Percentiles rank a stretch among this genome's conserved stretches.
Conservation (phyloP, 2,888 invertebrate species). For the Rotaria socialis region DNA sequence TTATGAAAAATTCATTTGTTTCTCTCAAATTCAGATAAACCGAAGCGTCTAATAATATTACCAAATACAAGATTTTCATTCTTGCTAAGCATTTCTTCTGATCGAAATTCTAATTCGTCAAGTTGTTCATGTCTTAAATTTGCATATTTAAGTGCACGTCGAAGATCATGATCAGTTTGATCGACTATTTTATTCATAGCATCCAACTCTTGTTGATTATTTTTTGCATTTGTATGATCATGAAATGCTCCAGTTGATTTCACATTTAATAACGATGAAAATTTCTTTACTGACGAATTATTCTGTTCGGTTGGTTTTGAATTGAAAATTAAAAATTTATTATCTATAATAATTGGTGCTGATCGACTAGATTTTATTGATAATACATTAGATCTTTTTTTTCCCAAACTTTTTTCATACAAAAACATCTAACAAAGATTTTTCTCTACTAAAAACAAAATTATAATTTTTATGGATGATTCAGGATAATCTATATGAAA, state of each 20-base stretch:
- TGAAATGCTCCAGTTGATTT: neutral
- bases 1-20: too few relatives aligned
- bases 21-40: too few relatives aligned
- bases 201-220: neutral
- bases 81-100: neutral
- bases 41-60: neutral
- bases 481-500: neutral
- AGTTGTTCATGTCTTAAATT: neutral
- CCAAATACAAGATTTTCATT: constrained; percentile 21
- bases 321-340: neutral
- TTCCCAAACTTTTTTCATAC: neutral
- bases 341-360: neutral
- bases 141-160: neutral
- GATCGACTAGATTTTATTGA: neutral
- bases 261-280: neutral
- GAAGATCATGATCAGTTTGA: neutral
- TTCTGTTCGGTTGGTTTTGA: neutral
- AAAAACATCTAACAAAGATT: too few relatives aligned
- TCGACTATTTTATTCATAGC: neutral
- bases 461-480: neutral
- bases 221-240: neutral
- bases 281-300: neutral
- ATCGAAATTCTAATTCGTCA: neutral
- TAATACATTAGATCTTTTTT: neutral
- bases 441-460: neutral